Evolutionary conservation across 2,113 vertebrate genomes (phyloP).

Genomic region (Canis aureus): DNA sequence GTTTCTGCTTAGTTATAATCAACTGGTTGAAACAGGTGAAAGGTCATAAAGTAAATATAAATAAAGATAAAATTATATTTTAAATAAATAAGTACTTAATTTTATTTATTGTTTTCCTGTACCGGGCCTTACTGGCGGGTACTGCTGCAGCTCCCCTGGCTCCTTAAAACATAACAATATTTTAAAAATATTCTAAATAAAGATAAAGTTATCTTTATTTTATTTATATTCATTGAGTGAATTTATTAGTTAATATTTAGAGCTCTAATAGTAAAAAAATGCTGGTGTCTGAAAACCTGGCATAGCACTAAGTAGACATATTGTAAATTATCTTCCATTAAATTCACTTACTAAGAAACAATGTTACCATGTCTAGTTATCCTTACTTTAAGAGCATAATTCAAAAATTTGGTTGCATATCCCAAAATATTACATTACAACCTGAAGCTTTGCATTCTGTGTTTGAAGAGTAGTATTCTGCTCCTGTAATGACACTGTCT

Average conservation of each 20-base stretch:
- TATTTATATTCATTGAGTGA: background rate
- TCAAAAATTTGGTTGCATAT: conserved; percentile 18
- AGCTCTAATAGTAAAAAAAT: background rate
- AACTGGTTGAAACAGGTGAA: conserved; percentile 28
- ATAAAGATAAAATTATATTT: background rate
- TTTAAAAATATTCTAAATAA: background rate
- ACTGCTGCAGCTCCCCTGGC: background rate
- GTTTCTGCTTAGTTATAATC: background rate
- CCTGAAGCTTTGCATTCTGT: conserved; percentile 99
- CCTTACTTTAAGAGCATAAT: conserved; percentile 43
- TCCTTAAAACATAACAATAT: background rate
- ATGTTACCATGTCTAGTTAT: background rate
- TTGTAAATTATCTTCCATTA: conserved; percentile 6
- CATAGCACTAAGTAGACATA: conserved; percentile 7
- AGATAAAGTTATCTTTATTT: background rate
- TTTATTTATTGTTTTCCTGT: background rate
- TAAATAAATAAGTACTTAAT: background rate
- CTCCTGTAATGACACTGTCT: conserved; percentile 96
- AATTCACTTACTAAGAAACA: conserved; percentile 38
- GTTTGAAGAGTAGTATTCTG: conserved; percentile 97
- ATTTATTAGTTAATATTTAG: conserved; percentile 50
- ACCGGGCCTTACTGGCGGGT: background rate
- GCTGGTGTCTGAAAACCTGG: background rate
- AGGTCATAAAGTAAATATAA: conserved; percentile 26
- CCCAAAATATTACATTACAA: conserved; percentile 79